Base-by-base conservation (phyloP, 2,888 invertebrate genomes). In the Gastracanthus pulcherrimus region DNA sequence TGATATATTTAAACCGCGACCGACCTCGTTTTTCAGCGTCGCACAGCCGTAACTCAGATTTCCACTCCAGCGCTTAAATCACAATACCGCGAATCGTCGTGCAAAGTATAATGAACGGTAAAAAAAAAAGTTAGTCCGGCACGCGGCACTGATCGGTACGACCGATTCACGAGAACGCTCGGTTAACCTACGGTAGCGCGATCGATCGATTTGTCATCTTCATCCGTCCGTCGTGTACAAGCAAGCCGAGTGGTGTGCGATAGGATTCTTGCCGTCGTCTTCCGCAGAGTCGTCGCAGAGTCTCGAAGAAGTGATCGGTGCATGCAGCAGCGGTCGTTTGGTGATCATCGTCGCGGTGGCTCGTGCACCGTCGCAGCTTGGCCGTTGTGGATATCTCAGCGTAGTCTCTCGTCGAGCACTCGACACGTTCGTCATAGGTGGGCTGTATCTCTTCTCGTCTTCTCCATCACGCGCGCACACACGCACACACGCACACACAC, bases 91-190 rank as follows among this genome's bases (percentile, higher is more conserved):
- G 23, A 76, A 41, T 55, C 23, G 55, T 55, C 55, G 13, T 23
- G 55, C 55, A 26, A 55, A 55, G 23, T 55, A 55, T 45, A 16
- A 58, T 51, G 31, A n/a, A 72, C 55, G 3, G 26, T 51, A 11
- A 55, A 16, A 66, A 79, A 78, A 64, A 70, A 55, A 58, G 41
- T 31, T n/a, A n/a, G n/a, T n/a, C 64, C 23, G 31, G 23, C 23
- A 23, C 23, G 23, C 19, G 38, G 64, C 51, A 51, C 66, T 66
- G 45, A n/a, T n/a, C n/a, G n/a, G 55, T 13, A 11, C 26, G 55
- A 23, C 29, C 48, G 26, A 9, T 55, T 69, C 41, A 60, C 72
- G 45, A 38, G 66, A 72, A 62, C 77, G 77, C 45, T 60, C 62
- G 48, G 76, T 55, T 55, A 11, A 16, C 26, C 9, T 19, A 5